These are phyloP conservation scores for Nasonia longicornis DNA, from an alignment of 1,140 invertebrate species.

Conservation along the genomic window DNA sequence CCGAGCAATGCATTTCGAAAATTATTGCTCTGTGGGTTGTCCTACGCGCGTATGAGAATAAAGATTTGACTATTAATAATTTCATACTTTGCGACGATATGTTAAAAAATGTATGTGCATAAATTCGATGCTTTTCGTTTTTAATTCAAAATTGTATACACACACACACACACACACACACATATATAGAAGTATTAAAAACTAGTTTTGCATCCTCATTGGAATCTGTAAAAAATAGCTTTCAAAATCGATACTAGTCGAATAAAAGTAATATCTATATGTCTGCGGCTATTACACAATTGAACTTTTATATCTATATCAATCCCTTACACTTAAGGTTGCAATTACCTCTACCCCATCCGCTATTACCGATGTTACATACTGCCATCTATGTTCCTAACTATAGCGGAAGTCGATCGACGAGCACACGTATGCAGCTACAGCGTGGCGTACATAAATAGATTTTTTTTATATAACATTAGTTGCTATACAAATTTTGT, in stretches of 20 bases:
- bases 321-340: background rate
- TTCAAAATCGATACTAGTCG: too few species aligned
- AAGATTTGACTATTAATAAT: background rate
- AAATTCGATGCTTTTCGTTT: too few species aligned
- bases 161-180: fast-evolving
- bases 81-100: background rate
- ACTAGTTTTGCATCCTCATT: too few species aligned
- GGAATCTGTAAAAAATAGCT: too few species aligned
- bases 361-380: background rate
- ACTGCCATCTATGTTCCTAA: background rate
- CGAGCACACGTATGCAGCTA: background rate
- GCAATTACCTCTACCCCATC: background rate
- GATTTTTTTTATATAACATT: too few species aligned
- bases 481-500: background rate
- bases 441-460: too few species aligned
- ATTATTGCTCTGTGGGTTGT: background rate
- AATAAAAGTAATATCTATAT: background rate
- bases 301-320: background rate
- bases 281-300: too few species aligned
- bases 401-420: background rate
- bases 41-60: background rate
- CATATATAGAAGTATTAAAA: too few species aligned
- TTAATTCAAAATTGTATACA: too few species aligned
- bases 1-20: background rate
- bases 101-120: too few species aligned